Evolutionary conservation across 2,888 invertebrate genomes (phyloP), one percentile per base, ranked within the genome.

Genomic region (Iselma pallidipennis): DNA sequence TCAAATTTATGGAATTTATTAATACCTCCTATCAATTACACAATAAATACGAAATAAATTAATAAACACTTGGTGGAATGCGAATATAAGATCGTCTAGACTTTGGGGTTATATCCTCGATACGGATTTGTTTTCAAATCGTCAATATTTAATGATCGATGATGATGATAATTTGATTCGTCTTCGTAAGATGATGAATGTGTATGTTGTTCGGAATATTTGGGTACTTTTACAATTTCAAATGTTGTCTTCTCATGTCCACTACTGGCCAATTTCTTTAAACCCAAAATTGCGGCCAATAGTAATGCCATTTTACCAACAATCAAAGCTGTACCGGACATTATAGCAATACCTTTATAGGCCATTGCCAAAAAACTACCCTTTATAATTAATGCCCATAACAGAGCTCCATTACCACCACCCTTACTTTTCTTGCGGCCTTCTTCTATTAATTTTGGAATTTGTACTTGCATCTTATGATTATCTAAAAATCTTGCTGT

Each of bases 201-300:
- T 4, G 90, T 88, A 76, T 92, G 91, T 71, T 88, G 88, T 77
- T 91, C 90, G 53, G 89, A 89, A 57, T 92, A 88, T 75, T 91
- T 89, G n/a, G 93, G 94, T 80, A 92, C 90, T 78, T 93, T 93
- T 56, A 94, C 89, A 70, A 94, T 92, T 81, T 94, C 93, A 69
- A 92, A 90, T 4, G 92, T 92, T 0, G 92, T 92, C 80, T 91
- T 91, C 74, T 92, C 91, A 61, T 89, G 87, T 53, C 85, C 84
- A 21, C 83, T 81, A 5, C 88, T 86, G 26, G 93, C 87, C 29
- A 94, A 82, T 73, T 92, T 92, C 83, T 93, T 93, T 56, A 94
- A 82, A 0, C 91, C 93, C 69, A 94, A 88, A 67, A 94, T 90
- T 21, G 89, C 89, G 66, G 91, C 90, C 58, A 94, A 83, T 59